Percentiles rank a stretch among this genome's conserved stretches.
phyloP scores from a whole-genome alignment of 2,888 invertebrate species.

The Erebia epiphron region DNA sequence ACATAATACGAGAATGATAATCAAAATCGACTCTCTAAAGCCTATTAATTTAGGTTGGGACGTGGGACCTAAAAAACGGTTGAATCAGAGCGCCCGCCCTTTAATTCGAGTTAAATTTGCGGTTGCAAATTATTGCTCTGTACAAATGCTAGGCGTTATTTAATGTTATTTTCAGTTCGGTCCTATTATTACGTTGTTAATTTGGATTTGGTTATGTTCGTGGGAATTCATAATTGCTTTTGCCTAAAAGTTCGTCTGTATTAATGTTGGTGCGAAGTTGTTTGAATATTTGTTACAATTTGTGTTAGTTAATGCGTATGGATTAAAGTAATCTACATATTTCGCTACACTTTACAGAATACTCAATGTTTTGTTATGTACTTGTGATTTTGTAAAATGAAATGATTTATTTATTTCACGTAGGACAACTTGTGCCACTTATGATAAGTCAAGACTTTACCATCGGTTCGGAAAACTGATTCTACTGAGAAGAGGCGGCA shows the following conservation, averaged over 20 bases:
- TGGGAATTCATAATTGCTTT: conserved; percentile 27
- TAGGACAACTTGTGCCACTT: too few relatives aligned
- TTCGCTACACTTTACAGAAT: too few relatives aligned
- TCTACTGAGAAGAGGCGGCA: too few relatives aligned
- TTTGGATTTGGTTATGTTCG: conserved; percentile 30
- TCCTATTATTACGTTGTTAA: conserved; percentile 27
- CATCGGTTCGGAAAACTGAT: too few relatives aligned
- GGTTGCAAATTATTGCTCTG: conserved; percentile 44
- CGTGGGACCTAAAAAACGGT: conserved; percentile 29
- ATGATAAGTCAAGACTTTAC: too few relatives aligned
- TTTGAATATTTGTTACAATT: conserved; percentile 14
- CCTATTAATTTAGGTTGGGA: conserved; percentile 14
- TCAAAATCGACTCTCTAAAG: conserved; percentile 8
- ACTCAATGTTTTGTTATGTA: too few relatives aligned
- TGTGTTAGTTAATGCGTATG: neutral
- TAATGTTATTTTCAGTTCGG: conserved; percentile 39
- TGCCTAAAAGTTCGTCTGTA: conserved; percentile 7
- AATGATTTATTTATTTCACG: too few relatives aligned
- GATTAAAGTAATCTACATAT: too few relatives aligned
- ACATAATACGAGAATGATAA: conserved; percentile 1
- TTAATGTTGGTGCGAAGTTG: conserved; percentile 9
- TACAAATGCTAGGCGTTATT: conserved; percentile 44
- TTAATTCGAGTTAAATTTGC: conserved; percentile 43
- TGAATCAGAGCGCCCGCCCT: conserved; percentile 40
- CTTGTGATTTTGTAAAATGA: too few relatives aligned